Conservation (phyloP, 2,888 invertebrate genomes). For the Gastracanthus pulcherrimus region DNA sequence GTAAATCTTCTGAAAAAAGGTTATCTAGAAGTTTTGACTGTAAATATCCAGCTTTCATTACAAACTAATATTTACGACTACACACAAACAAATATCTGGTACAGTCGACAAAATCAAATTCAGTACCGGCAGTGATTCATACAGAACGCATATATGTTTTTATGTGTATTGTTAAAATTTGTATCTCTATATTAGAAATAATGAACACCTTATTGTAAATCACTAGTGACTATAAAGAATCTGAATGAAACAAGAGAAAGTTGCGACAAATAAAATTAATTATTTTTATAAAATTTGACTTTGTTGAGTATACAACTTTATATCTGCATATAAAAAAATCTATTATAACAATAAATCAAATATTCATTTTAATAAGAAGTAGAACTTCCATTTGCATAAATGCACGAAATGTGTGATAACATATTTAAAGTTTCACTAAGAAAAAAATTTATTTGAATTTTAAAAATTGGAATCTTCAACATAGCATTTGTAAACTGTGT, state of each 20-base stretch:
- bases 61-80: constrained; percentile 5
- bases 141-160: neutral
- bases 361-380: constrained; percentile 6
- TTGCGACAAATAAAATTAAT: too few relatives aligned
- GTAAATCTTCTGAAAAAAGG: constrained; percentile 29
- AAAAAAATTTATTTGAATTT: constrained; percentile 40
- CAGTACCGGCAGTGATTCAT: constrained; percentile 12
- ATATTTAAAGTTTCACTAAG: neutral
- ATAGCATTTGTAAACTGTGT: neutral
- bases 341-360: constrained; percentile 19
- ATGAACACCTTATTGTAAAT: constrained; percentile 28
- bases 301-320: constrained; percentile 22
- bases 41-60: constrained; percentile 1
- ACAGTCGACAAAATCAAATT: constrained; percentile 38
- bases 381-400: constrained; percentile 25
- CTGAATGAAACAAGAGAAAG: neutral
- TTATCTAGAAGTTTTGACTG: constrained; percentile 18
- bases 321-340: constrained; percentile 32
- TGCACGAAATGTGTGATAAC: constrained; percentile 19
- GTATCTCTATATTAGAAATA: neutral
- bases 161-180: neutral
- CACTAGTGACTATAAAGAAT: constrained; percentile 18
- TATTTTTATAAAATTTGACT: constrained; percentile 21
- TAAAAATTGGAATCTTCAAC: neutral
- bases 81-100: constrained; percentile 21